Evolutionary conservation across 2,797 vertebrate species (phyloP), one percentile per base, ranked within the genome.

Genomic region (Sebastolobus altivelis): DNA sequence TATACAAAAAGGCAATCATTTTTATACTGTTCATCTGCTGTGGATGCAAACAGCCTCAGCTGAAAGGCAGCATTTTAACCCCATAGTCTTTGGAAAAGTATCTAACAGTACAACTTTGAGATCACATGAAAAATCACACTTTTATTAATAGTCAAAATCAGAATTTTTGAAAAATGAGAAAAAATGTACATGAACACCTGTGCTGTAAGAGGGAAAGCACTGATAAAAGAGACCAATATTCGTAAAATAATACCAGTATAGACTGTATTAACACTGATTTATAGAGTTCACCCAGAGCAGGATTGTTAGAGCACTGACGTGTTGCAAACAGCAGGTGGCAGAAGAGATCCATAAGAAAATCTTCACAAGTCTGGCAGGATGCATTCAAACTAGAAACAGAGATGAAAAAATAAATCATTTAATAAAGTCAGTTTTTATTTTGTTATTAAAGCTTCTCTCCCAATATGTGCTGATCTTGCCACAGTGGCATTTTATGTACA

Each of bases 251-350:
- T 25, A 12, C 1, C 0, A 22, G 3, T 25, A 6, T 22, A 25
- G 20, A 63, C 25, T 14, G 11, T 46, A 27, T 27, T 18, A 11
- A 3, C 8, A 5, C 25, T 67, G 5, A 6, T 27, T 52, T 12
- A 5, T 10, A 8, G 2, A 38, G 52, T 60, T 14, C n/a, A 54
- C n/a, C 6, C 40, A 14, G 13, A 29, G 22, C 20, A 54, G 40
- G 11, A 2, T 55, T 29, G 6, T 59, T 5, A 5, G 59, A 70
- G 79, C 83, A 90, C 22, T 88, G 31, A 59, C 71, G 9, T 0
- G 13, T 71, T 73, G 6, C 22, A 2, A 92, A 67, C 96, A 95
- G 92, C 86, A 96, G 96, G 91, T 94, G 95, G 96, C 95, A 95
- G 95, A 90, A 95, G 91, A 93, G 92, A 72, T 95, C 94, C 88